Evolutionary conservation across 2,797 vertebrate genomes (phyloP), one percentile per base, ranked within the genome.

Genomic region (Sebastiscus tertius): DNA sequence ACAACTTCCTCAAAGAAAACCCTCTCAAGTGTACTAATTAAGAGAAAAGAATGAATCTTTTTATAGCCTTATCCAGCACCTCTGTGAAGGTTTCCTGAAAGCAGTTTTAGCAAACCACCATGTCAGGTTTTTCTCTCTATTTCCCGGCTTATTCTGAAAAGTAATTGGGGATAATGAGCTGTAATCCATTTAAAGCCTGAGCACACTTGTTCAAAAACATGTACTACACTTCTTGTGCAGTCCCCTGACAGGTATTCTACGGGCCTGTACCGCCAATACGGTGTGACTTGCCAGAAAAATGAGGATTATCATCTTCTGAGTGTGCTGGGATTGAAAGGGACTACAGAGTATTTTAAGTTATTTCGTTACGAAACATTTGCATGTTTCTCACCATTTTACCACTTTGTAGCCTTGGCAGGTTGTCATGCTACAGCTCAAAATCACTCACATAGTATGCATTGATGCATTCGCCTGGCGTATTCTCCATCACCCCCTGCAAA

Each of bases 161-260:
- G 75, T 89, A 92, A 91, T 88, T 88, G 87, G 58, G 67, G 83
- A 91, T 95, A 93, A 94, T 92, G 83, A 94, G 89, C 78, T 75
- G 56, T 91, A 91, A 94, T 93, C 89, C 88, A 91, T 93, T 93
- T 87, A 89, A 91, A 93, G 79, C 83, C 86, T 68, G 66, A 77
- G 81, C 79, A 83, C 46, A 72, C 76, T 82, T 60, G 61, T 77
- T 75, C 29, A 71, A 77, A 83, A 87, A 81, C 64, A 62, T 78
- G 83, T 75, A 55, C 61, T 5, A 31, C 78, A 36, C 33, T 54
- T 24, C 73, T 64, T 26, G 33, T 20, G 52, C 55, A 9, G 55
- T 84, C 76, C 70, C 79, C 74, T 77, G 85, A 81, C 89, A 84
- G 80, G 87, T 85, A 80, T 69, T 77, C 27, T 42, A 66, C n/a